phyloP scores from a whole-genome alignment of 2,113 vertebrate genomes.

The Microcebus tavaratra region DNA sequence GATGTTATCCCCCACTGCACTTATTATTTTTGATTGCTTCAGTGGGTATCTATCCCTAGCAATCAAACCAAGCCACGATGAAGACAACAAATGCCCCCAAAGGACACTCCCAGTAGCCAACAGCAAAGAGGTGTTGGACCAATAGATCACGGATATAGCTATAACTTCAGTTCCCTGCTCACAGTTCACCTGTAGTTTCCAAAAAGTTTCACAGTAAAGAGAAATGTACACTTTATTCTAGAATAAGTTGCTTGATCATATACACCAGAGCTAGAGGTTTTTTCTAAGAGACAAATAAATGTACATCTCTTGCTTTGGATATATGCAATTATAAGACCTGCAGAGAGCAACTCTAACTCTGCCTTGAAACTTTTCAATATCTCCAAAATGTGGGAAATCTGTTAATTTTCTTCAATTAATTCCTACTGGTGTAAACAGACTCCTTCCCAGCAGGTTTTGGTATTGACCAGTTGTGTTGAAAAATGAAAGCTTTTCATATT shows the following conservation, averaged over 20 bases:
- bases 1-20: neutral
- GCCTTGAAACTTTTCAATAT: neutral
- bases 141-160: neutral
- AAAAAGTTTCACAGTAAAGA: slow-evolving; percentile 45
- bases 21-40: slow-evolving; percentile 30
- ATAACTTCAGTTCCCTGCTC: neutral
- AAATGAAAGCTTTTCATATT: slow-evolving; percentile 2
- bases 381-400: slow-evolving; percentile 3
- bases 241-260: neutral
- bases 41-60: neutral
- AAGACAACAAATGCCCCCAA: slow-evolving; percentile 8
- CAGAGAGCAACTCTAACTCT: neutral
- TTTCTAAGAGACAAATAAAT: neutral
- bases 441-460: neutral
- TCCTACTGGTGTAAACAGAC: neutral
- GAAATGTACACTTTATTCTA: slow-evolving; percentile 15
- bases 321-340: slow-evolving; percentile 6
- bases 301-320: neutral
- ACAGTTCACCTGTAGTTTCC: neutral
- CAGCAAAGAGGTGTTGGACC: neutral
- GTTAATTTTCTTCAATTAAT: slow-evolving; percentile 27
- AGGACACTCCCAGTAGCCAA: neutral
- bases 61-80: neutral
- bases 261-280: neutral
- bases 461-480: neutral